Evolutionary conservation across 2,888 invertebrate genomes (phyloP).

Genomic region (Ophioninae sp.): DNA sequence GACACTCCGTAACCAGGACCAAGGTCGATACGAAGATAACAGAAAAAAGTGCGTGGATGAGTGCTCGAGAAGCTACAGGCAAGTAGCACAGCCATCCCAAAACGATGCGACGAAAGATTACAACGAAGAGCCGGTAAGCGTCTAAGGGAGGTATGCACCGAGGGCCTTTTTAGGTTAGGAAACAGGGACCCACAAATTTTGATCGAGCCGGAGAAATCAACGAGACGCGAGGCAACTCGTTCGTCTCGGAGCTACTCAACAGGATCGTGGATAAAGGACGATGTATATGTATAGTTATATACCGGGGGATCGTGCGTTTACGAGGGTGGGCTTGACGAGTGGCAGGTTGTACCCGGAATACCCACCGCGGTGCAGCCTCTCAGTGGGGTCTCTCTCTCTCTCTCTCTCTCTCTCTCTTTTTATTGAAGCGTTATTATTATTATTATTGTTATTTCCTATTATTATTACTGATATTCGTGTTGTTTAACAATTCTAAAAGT

Average conservation of each 20-base stretch:
- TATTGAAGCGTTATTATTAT: background rate
- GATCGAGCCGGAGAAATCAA: constrained; percentile 40
- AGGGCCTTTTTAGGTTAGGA: constrained; percentile 7
- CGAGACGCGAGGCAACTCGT: constrained; percentile 42
- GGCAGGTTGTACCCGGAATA: constrained; percentile 80
- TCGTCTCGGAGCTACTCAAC: constrained; percentile 59
- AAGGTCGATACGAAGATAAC: background rate
- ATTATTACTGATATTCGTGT: no score
- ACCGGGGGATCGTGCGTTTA: constrained; percentile 61
- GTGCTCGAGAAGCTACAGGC: constrained; percentile 46
- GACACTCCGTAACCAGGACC: background rate
- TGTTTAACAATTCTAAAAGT: no score
- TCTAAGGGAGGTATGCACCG: background rate
- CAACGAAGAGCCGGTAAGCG: background rate
- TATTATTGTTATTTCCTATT: no score
- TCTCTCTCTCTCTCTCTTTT: constrained; percentile 39
- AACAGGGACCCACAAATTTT: background rate
- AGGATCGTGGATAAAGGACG: constrained; percentile 44
- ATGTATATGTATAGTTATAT: constrained; percentile 17
- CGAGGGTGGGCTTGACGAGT: constrained; percentile 80
- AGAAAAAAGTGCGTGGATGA: constrained; percentile 40
- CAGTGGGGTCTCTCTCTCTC: constrained; percentile 75
- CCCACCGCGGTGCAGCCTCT: constrained; percentile 77
- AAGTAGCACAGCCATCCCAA: background rate
- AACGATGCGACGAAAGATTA: background rate